Base-by-base conservation (phyloP, 2,113 vertebrate genomes). In the Pterocles orientalis region DNA sequence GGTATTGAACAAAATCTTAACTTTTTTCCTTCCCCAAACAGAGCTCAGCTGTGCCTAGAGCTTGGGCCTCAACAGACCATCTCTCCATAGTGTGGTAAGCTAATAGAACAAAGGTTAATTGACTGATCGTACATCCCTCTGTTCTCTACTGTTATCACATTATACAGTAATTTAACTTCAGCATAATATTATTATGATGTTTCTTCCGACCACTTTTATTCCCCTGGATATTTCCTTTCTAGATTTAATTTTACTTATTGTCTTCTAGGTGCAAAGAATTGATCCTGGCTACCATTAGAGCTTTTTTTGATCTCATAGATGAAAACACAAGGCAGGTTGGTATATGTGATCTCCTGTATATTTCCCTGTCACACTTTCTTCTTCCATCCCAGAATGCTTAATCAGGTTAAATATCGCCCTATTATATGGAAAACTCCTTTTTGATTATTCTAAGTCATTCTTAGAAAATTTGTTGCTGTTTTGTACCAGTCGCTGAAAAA, bases 41-140 rank as follows among this genome's bases (percentile, higher is more conserved):
- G 99, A 99, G 97, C 39, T 99, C 99, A 72, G 99, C 99, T 70
- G 98, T 99, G 88, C 99, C 99, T 92, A 98, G 98, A 96, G 98
- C 98, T 3, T 99, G 99, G 99, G 98, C 99, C 60, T 99, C 99
- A 91, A 99, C 99, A 68, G 99, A 99, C 83, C 99, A 99, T 71
- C 98, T 99, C 71, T 99, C 99, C 79, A 99, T 99, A 57, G 99
- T 99, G 70, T 99, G 99, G 99, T 99, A 98, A 98, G 97, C 95
- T 66, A 7, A 48, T 57, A 16, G 50, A 62, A 33, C 47, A 90
- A 48, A 72, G 36, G 12, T 88, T 80, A 58, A 85, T 68, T 80
- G 31, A 3, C 48, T 89, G 34, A 15, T n/a, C 2, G 0, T 58
- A 48, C 23, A 50, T 47, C 24, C 6, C 28, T 81, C 41, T 68